Conservation (phyloP, 2,113 vertebrate genomes). For the Anas platyrhynchos region DNA sequence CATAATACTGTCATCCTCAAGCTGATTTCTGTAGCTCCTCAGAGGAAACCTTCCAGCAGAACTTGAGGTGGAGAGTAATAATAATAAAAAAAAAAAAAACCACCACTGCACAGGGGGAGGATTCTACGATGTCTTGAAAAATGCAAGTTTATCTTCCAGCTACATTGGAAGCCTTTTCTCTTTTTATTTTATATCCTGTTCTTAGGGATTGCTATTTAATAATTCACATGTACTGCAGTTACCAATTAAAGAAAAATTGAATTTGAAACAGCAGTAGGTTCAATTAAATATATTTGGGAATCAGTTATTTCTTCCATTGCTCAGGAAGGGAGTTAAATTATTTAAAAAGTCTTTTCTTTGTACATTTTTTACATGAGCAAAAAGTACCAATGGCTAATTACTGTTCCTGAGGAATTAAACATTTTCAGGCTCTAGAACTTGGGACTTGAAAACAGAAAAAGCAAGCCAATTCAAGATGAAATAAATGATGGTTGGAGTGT, state of each 20-base stretch:
- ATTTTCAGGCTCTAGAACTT: background rate
- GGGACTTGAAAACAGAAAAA: background rate
- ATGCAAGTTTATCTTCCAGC: slow-evolving; percentile 10
- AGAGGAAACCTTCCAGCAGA: slow-evolving; percentile 44
- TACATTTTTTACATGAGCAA: slow-evolving; percentile 29
- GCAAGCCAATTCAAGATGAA: background rate
- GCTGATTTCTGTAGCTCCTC: slow-evolving; percentile 11
- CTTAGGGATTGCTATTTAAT: slow-evolving; percentile 71
- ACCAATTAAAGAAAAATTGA: slow-evolving; percentile 74
- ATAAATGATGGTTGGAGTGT: background rate
- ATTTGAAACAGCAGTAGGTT: slow-evolving; percentile 67
- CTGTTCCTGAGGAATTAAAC: background rate
- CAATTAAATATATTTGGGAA: slow-evolving; percentile 76
- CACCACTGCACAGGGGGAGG: background rate
- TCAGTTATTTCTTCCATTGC: slow-evolving; percentile 52
- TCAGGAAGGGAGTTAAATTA: slow-evolving; percentile 63
- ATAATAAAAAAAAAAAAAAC: background rate
- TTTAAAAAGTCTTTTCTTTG: slow-evolving; percentile 51
- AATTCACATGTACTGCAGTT: slow-evolving; percentile 68
- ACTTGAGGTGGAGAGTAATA: background rate
- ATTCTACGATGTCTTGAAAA: slow-evolving; percentile 13
- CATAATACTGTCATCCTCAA: background rate
- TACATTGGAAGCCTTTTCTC: slow-evolving; percentile 14
- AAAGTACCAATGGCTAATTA: slow-evolving; percentile 34
- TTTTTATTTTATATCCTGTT: slow-evolving; percentile 52